Percentiles rank a stretch among this genome's conserved stretches.
Conservation (phyloP, 2,797 vertebrate genomes). For the Chrysocyon brachyurus region DNA sequence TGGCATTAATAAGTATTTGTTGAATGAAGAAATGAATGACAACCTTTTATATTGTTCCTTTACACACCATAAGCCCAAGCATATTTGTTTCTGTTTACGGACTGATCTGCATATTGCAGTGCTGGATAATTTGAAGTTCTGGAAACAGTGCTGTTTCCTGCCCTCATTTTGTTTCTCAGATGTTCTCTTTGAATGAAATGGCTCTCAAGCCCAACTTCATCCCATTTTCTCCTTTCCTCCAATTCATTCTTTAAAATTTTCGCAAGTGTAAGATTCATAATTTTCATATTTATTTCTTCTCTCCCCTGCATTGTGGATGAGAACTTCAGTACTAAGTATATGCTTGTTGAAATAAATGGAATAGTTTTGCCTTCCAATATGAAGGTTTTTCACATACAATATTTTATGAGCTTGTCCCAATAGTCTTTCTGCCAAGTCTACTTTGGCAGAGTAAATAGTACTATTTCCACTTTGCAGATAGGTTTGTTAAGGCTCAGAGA, state of each 20-base stretch:
- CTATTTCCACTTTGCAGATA: neutral
- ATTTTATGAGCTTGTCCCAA: neutral
- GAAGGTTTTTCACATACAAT: neutral
- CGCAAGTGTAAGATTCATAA: neutral
- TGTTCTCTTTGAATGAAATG: neutral
- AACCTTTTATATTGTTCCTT: neutral
- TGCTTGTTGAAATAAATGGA: conserved; percentile 6
- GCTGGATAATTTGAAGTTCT: neutral
- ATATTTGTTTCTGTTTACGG: neutral
- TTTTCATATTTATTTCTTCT: neutral
- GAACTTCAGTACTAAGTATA: neutral
- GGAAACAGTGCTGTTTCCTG: neutral
- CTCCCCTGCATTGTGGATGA: neutral
- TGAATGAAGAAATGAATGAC: neutral
- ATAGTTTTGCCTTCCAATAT: neutral
- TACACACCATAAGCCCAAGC: neutral
- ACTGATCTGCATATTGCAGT: neutral
- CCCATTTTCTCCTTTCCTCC: neutral
- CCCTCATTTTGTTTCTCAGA: neutral
- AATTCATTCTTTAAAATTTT: conserved; percentile 27
- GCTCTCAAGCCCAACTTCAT: neutral
- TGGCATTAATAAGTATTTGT: neutral
- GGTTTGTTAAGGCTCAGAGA: neutral
- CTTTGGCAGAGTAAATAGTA: neutral
- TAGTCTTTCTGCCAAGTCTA: neutral